Evolutionary conservation across 2,888 invertebrate genomes (phyloP), one percentile per base, ranked within the genome.

Genomic region (Elegia similella): DNA sequence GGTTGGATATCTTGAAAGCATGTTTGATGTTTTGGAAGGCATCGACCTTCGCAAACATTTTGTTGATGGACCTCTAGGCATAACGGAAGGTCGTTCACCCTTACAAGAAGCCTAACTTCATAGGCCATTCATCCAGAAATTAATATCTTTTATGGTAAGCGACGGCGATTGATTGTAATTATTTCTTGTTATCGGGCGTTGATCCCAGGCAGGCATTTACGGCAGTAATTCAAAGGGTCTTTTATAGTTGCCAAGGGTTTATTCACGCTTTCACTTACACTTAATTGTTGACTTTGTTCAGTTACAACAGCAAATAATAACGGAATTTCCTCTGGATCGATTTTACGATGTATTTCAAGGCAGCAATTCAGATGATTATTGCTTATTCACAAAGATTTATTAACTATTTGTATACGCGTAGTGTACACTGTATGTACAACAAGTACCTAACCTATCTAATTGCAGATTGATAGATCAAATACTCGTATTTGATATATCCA

Each of bases 91-190:
- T n/a, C 42, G 13, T 8, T 15, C n/a, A 53, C 17, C 53, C 30
- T 13, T 29, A 43, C 13, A 42, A 53, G 42, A 43, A 43, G 42
- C 29, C 13, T 42, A 53, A 42, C 42, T 53, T 16, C 13, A 43
- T 15, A 53, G 43, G 30, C 30, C 12, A 42, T 53, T 53, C 16
- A 50, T 50, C 17, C 34, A 50, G 50, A 50, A 50, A 50, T 50
- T 50, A 34, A 50, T 50, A 50, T 50, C 34, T 38, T 50, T 50
- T 50, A 34, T 50, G 50, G 29, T 16, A 50, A 50, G 16, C 16
- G 50, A 38, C 34, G 50, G 34, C 50, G 48, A 48, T 32, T 48
- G 48, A 48, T 48, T 48, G 48, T 32, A 48, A 48, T 48, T 48
- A 48, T 32, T 48, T 15, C 32, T 16, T 13, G 16, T 34, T 34